phyloP scores from a whole-genome alignment of 1,140 invertebrate species.

The Penaeus indicus region DNA sequence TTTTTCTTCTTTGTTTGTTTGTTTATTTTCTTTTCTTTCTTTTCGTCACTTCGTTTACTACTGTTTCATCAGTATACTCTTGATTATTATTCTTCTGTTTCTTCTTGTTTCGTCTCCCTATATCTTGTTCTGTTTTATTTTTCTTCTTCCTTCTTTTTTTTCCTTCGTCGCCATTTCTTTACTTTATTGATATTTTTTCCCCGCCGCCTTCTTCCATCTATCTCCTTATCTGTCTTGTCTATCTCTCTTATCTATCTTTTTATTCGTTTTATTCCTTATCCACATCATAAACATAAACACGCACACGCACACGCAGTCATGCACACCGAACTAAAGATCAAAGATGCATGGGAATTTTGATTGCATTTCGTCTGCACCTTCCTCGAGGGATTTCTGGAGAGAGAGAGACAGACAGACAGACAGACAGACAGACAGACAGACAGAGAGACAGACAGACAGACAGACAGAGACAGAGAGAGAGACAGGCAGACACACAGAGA shows the following conservation, averaged over 20 bases:
- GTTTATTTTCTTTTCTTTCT: background rate
- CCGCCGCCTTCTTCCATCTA: conserved; percentile 41
- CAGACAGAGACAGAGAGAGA: too few relatives aligned
- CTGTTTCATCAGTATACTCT: background rate
- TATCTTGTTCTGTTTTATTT: background rate
- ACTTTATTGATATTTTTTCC: background rate
- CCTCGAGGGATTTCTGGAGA: too few relatives aligned
- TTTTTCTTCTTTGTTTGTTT: too few relatives aligned
- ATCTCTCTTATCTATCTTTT: background rate
- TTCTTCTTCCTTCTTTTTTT: background rate
- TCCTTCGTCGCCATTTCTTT: background rate
- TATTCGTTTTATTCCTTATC: background rate
- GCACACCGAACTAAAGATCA: too few relatives aligned
- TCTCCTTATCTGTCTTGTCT: conserved; percentile 36
- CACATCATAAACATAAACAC: too few relatives aligned
- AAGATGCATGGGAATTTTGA: too few relatives aligned
- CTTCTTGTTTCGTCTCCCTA: background rate
- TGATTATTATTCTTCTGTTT: background rate
- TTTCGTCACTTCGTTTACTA: background rate
- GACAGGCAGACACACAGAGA: too few relatives aligned
- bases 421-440: too few relatives aligned
- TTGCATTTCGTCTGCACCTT: too few relatives aligned
- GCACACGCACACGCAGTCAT: too few relatives aligned
- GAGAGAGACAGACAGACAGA: too few relatives aligned
- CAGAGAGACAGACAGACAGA: fast-evolving